phyloP scores from a whole-genome alignment of 2,888 invertebrate genomes.

The Xestia ashworthii region DNA sequence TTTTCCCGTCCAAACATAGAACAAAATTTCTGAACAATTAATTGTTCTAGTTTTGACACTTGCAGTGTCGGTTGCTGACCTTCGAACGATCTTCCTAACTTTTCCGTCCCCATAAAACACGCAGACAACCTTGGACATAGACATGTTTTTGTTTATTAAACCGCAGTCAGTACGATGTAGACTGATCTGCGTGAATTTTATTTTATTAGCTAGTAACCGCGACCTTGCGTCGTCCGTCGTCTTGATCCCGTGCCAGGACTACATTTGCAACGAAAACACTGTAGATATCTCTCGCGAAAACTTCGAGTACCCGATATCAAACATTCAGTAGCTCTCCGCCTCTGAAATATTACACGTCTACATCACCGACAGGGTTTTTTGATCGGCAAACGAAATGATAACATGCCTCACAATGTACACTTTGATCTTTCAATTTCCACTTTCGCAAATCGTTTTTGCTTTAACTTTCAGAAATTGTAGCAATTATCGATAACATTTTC shows the following conservation, averaged over 20 bases:
- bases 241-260: slow-evolving; percentile 80
- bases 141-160: slow-evolving; percentile 67
- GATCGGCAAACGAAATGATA: slow-evolving; percentile 42
- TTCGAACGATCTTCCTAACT: slow-evolving; percentile 42
- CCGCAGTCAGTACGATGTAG: slow-evolving; percentile 54
- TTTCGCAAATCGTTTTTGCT: slow-evolving; percentile 37
- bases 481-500: slow-evolving; percentile 15
- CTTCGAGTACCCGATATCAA: slow-evolving; percentile 39
- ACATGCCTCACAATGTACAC: slow-evolving; percentile 38
- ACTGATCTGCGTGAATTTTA: slow-evolving; percentile 54
- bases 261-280: slow-evolving; percentile 65
- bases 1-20: not conserved
- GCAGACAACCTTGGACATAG: slow-evolving; percentile 66
- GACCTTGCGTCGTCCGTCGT: slow-evolving; percentile 78
- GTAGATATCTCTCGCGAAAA: slow-evolving; percentile 30
- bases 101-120: slow-evolving; percentile 55
- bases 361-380: slow-evolving; percentile 39
- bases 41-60: not conserved
- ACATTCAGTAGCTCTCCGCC: slow-evolving; percentile 42
- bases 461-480: slow-evolving; percentile 28
- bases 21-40: not conserved
- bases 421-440: slow-evolving; percentile 59
- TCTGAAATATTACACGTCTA: slow-evolving; percentile 50
- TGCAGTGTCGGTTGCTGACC: slow-evolving; percentile 6
- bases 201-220: slow-evolving; percentile 75